Evolutionary conservation across 2,797 vertebrate species (phyloP).

Genomic region (Numenius phaeopus): DNA sequence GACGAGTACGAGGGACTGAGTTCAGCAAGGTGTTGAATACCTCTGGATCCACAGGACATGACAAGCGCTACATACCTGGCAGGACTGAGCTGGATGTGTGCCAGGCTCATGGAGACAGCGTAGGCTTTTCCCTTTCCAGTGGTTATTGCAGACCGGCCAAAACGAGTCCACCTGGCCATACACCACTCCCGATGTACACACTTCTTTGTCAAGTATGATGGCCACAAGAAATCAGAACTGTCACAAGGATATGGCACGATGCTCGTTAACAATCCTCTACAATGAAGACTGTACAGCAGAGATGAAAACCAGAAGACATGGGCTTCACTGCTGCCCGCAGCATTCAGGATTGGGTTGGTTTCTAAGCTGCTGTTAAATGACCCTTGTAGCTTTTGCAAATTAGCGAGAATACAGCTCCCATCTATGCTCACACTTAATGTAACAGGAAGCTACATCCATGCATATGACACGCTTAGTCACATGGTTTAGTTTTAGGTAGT

Average conservation of each 20-base stretch:
- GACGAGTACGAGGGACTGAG: neutral
- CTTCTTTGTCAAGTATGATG: neutral
- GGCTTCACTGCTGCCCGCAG: neutral
- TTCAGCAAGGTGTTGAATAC: neutral
- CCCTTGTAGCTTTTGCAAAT: neutral
- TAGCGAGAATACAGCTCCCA: neutral
- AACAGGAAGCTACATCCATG: neutral
- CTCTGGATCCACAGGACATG: fast-evolving
- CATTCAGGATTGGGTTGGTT: neutral
- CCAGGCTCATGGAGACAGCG: neutral
- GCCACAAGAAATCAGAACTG: neutral
- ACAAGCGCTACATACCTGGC: fast-evolving
- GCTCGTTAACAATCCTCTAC: neutral
- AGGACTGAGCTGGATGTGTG: neutral
- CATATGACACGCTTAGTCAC: fast-evolving
- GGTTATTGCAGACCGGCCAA: neutral
- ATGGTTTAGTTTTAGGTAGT: neutral
- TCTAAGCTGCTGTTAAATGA: neutral
- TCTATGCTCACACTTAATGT: neutral
- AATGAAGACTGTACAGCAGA: neutral
- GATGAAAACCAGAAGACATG: neutral
- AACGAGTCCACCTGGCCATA: neutral
- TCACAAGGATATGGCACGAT: neutral
- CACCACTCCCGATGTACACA: neutral
- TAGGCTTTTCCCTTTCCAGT: neutral